Evolutionary conservation across 1,140 invertebrate species (phyloP).

Genomic region (Leptinotarsa lineolata): DNA sequence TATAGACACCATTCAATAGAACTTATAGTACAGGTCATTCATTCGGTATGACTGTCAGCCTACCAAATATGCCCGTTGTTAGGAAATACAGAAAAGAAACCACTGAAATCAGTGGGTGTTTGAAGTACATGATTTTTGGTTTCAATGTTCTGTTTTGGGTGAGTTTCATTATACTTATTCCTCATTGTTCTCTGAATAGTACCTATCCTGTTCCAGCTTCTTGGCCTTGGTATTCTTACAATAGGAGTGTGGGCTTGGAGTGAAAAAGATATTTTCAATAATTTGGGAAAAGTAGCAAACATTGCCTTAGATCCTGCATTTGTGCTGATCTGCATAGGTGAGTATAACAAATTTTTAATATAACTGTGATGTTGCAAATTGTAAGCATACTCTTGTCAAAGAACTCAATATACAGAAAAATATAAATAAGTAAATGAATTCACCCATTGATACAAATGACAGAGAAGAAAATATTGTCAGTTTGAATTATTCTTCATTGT

Average conservation of each 20-base stretch:
- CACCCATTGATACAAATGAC: too few species aligned
- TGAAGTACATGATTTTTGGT: slow-evolving; percentile 96
- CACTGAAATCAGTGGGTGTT: slow-evolving; percentile 94
- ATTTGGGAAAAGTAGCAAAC: slow-evolving; percentile 84
- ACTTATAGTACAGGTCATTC: too few species aligned
- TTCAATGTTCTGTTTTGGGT: slow-evolving; percentile 98
- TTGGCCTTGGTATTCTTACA: slow-evolving; percentile 82
- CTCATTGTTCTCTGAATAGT: neutral
- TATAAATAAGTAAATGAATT: too few species aligned
- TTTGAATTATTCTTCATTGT: too few species aligned
- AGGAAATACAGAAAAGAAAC: slow-evolving; percentile 82
- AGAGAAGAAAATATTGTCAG: too few species aligned
- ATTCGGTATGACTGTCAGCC: slow-evolving; percentile 52
- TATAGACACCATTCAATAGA: too few species aligned
- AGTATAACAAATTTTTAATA: slow-evolving; percentile 46
- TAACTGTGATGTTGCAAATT: too few species aligned
- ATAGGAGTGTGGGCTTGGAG: slow-evolving; percentile 96
- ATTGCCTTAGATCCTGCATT: slow-evolving; percentile 95
- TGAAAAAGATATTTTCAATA: slow-evolving; percentile 95
- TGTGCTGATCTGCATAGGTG: slow-evolving; percentile 88
- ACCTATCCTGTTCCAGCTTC: slow-evolving; percentile 67
- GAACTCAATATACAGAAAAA: too few species aligned
- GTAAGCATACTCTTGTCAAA: too few species aligned
- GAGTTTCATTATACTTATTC: slow-evolving; percentile 54
- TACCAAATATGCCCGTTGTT: slow-evolving; percentile 60